Evolutionary conservation across 2,797 vertebrate genomes (phyloP), one percentile per base, ranked within the genome.

Genomic region (Gastrophryne carolinensis): DNA sequence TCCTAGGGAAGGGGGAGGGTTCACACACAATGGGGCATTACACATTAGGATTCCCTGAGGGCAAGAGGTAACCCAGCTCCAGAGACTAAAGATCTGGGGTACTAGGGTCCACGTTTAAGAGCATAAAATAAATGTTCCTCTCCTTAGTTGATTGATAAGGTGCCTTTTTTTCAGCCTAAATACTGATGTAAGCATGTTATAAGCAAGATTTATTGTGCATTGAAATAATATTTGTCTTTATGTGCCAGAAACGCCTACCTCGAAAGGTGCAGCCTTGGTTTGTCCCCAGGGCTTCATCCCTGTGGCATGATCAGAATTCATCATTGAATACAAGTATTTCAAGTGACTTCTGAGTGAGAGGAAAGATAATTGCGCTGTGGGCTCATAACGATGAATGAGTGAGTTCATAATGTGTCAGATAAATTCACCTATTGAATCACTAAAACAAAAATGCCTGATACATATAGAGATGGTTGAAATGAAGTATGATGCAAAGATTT

Each of bases 341-440:
- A 44, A 17, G 17, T 17, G 39, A 44, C 39, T 44, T 41, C 2
- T 61, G 58, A 23, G 17, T 21, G 35, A 37, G 11, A 21, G 17
- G 26, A 12, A 12, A 27, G 19, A n/a, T 29, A 49, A 63, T 63
- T 19, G 12, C 32, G 41, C 19, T 65, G 47, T 32, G 26, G 62
- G 29, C 49, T 9, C 56, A 8, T 19, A 73, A 53, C 34, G 58
- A 27, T 23, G 66, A 61, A 58, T 26, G 75, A n/a, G 2, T 24
- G 27, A n/a, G 3, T n/a, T 50, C 53, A 44, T 62, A 26, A 53
- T 24, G 61, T 76, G 75, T 56, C 23, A 26, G 41, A 50, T 69
- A 78, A 71, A 69, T 10, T 32, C 4, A 44, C 15, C 39, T 44
- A n/a, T 44, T 44, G 39, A 44, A 44, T 44, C 15, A 44, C 17